These are phyloP conservation scores for Ammodytes dubius DNA, from an alignment of 2,113 vertebrate species.

Conservation along the genomic window DNA sequence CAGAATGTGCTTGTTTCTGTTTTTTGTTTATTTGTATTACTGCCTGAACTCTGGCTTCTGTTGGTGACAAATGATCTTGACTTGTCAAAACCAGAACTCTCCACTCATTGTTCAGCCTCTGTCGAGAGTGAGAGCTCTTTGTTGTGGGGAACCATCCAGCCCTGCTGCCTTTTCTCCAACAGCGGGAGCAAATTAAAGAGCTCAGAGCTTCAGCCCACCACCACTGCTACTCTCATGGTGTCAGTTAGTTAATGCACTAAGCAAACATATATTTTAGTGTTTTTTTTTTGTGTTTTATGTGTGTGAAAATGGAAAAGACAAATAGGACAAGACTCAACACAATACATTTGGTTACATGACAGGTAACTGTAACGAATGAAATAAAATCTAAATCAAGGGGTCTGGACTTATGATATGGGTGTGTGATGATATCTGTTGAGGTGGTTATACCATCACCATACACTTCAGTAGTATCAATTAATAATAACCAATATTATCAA, in stretches of 20 bases:
- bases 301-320: too few relatives aligned
- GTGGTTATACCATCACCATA: background rate
- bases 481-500: background rate
- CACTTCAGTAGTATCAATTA: background rate
- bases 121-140: slow-evolving; percentile 70
- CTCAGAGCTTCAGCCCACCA: slow-evolving; percentile 32
- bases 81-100: slow-evolving; percentile 80
- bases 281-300: too few relatives aligned
- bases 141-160: slow-evolving; percentile 79
- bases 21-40: slow-evolving; percentile 33
- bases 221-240: slow-evolving; percentile 4
- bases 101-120: slow-evolving; percentile 74
- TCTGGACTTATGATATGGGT: too few relatives aligned
- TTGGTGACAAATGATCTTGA: slow-evolving; percentile 71
- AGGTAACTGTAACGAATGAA: too few relatives aligned
- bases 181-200: slow-evolving; percentile 65
- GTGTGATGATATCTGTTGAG: background rate
- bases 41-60: slow-evolving; percentile 61
- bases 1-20: background rate
- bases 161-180: slow-evolving; percentile 44
- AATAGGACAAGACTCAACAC: too few relatives aligned
- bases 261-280: background rate
- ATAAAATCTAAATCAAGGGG: too few relatives aligned
- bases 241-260: slow-evolving; percentile 22
- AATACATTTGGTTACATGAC: background rate